These are phyloP conservation scores for Neelides sp. DNA, from an alignment of 1,140 invertebrate genomes.

Conservation along the genomic window DNA sequence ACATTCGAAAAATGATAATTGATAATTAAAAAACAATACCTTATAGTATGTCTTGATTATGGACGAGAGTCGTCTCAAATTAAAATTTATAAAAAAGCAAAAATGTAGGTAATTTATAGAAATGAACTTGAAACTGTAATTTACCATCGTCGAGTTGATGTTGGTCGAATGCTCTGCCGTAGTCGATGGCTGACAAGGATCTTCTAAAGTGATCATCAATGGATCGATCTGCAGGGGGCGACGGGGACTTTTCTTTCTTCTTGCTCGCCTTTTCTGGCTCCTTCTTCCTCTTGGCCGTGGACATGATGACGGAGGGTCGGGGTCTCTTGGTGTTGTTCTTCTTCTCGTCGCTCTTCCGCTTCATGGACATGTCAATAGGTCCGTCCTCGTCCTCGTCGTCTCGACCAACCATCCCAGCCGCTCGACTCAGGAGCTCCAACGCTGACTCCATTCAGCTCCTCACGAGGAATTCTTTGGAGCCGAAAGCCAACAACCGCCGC, in stretches of 20 bases:
- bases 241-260: not conserved
- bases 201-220: constrained; percentile 92
- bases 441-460: constrained; percentile 60
- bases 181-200: too few species aligned
- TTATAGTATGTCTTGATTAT: not conserved
- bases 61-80: not conserved
- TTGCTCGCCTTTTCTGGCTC: not conserved
- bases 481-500: too few species aligned
- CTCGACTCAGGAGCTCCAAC: constrained; percentile 72
- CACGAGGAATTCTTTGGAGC: not conserved
- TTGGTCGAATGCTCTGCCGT: constrained; percentile 69
- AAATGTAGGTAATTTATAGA: not conserved
- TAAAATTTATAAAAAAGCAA: not conserved
- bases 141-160: constrained; percentile 45
- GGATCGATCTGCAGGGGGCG: constrained; percentile 52
- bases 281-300: not conserved
- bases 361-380: constrained; percentile 5
- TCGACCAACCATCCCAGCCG: constrained; percentile 65
- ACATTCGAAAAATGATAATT: not conserved
- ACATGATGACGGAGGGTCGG: not conserved
- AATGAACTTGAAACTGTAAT: not conserved
- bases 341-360: constrained; percentile 4
- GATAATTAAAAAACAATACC: not conserved
- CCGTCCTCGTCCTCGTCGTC: not conserved
- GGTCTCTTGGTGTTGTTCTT: not conserved